These are phyloP conservation scores for Aporophyla nigra DNA, from an alignment of 2,888 invertebrate species.

Conservation along the genomic window DNA sequence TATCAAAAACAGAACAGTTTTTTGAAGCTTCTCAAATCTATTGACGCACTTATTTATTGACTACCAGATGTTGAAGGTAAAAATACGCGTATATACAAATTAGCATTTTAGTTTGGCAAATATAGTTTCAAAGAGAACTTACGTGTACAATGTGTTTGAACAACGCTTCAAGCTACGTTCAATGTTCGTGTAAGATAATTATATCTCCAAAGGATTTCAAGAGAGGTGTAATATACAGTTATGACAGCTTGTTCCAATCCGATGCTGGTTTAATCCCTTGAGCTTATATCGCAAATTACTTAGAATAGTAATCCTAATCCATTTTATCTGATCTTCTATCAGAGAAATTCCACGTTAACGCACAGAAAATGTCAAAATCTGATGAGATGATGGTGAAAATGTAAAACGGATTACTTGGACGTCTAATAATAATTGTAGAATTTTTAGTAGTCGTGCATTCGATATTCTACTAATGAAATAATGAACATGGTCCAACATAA, in stretches of 20 bases:
- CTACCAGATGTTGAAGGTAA: slow-evolving; percentile 61
- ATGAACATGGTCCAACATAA: neutral
- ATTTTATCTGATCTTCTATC: neutral
- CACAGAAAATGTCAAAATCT: neutral
- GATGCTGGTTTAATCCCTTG: slow-evolving; percentile 13
- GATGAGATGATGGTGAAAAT: neutral
- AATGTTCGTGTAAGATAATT: slow-evolving; percentile 34
- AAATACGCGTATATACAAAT: slow-evolving; percentile 58
- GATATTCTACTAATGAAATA: neutral
- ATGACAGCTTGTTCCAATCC: slow-evolving; percentile 9
- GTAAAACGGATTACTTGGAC: neutral
- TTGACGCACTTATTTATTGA: slow-evolving; percentile 53
- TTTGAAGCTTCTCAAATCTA: slow-evolving; percentile 37
- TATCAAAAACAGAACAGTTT: slow-evolving; percentile 47
- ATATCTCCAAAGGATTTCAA: slow-evolving; percentile 36
- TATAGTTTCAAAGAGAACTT: slow-evolving; percentile 50
- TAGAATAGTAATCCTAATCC: neutral
- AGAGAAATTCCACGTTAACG: neutral
- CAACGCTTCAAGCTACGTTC: slow-evolving; percentile 7
- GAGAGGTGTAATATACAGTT: slow-evolving; percentile 21
- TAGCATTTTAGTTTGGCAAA: slow-evolving; percentile 23
- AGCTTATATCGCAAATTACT: neutral
- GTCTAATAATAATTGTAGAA: neutral
- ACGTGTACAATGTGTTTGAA: slow-evolving; percentile 3
- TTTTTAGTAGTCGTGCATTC: neutral